Percentiles rank a stretch among this genome's conserved stretches.
phyloP scores from a whole-genome alignment of 2,113 vertebrate genomes.

The Triplophysa tibetana region DNA sequence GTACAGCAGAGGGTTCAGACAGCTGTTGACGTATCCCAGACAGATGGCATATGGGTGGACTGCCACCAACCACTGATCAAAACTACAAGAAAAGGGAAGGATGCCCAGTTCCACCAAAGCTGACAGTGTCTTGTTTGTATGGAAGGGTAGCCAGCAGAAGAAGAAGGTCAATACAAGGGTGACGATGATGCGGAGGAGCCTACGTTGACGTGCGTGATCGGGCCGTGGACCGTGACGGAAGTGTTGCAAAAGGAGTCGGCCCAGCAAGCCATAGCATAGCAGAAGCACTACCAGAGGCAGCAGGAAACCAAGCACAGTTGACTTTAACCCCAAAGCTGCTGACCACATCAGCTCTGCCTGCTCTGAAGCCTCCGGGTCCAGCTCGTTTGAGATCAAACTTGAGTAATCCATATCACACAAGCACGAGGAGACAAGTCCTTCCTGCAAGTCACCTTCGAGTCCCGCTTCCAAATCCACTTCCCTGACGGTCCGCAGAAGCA shows the following conservation, averaged over 20 bases:
- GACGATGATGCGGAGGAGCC: conserved; percentile 86
- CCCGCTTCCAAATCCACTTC: conserved; percentile 55
- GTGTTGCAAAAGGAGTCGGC: conserved; percentile 82
- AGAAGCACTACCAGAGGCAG: conserved; percentile 84
- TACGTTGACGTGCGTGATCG: conserved; percentile 76
- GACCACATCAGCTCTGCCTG: conserved; percentile 81
- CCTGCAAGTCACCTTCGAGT: conserved; percentile 50
- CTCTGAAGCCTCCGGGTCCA: conserved; percentile 65
- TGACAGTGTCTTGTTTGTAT: conserved; percentile 87
- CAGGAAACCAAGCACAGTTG: conserved; percentile 87
- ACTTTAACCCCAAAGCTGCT: conserved; percentile 84
- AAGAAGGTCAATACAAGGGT: conserved; percentile 88
- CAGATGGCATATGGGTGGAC: conserved; percentile 89
- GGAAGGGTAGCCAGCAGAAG: conserved; percentile 91
- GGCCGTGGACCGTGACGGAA: conserved; percentile 77
- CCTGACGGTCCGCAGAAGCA: conserved; percentile 81
- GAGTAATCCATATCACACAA: conserved; percentile 94
- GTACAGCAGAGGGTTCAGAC: conserved; percentile 93
- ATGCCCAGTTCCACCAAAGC: conserved; percentile 83
- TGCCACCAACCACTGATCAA: conserved; percentile 82
- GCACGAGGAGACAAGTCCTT: conserved; percentile 58
- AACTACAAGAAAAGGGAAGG: conserved; percentile 81
- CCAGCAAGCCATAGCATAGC: conserved; percentile 90
- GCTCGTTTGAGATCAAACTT: conserved; percentile 67
- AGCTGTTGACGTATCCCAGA: conserved; percentile 92